phyloP scores from a whole-genome alignment of 2,888 invertebrate genomes.

The Tanypteryx hageni region DNA sequence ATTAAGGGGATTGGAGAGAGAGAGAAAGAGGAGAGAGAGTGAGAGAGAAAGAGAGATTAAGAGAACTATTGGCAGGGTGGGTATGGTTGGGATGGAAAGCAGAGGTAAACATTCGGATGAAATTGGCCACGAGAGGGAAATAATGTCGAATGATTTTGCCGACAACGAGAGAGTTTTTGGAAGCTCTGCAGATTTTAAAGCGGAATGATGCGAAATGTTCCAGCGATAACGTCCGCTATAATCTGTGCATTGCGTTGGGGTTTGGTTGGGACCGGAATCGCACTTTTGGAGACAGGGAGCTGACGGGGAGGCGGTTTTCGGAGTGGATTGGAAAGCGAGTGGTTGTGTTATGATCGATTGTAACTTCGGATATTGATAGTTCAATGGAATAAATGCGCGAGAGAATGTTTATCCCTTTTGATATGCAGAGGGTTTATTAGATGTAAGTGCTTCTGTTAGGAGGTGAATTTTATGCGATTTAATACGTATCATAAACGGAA shows the following conservation, averaged over 20 bases:
- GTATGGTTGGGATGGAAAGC: neutral
- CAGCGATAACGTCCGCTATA: neutral
- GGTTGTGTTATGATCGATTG: neutral
- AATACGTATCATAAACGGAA: no score
- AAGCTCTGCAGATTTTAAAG: no score
- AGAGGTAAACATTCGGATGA: neutral
- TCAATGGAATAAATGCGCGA: neutral
- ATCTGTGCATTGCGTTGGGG: neutral
- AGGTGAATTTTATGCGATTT: no score
- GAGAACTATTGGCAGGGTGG: neutral
- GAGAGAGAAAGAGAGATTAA: neutral
- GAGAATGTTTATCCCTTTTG: constrained; percentile 2
- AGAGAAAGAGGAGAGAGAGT: neutral
- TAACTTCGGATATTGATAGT: neutral
- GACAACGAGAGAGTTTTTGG: neutral
- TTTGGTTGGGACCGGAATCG: neutral
- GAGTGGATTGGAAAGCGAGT: neutral
- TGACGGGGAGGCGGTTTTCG: neutral
- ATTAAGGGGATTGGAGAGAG: neutral
- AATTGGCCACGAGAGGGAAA: neutral
- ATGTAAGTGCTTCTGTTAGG: no score
- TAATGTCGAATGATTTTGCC: neutral
- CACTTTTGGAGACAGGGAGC: neutral
- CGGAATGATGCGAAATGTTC: neutral
- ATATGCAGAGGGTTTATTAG: neutral